Evolutionary conservation across 2,797 vertebrate genomes (phyloP), one percentile per base, ranked within the genome.

Genomic region (Rhynchonycteris naso): DNA sequence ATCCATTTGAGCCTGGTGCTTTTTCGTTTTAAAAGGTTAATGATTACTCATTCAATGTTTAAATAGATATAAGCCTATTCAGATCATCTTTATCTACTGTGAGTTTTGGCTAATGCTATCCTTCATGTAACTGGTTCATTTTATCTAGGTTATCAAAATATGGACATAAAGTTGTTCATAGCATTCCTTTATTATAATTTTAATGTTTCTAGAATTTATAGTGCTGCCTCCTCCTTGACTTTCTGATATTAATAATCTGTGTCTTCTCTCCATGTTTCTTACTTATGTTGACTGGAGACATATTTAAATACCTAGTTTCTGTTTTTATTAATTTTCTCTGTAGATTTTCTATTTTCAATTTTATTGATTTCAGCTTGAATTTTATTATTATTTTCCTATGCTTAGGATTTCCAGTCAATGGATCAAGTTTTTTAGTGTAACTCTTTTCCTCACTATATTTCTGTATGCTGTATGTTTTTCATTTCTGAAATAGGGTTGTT

Each of bases 321-420:
- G 54, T 12, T 72, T 85, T 76, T 33, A 26, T 72, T 72, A 21
- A 63, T 19, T 59, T 90, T 74, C 71, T 75, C 7, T 54, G 38
- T n/a, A 71, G n/a, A 89, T 33, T 72, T 85, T 30, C 2, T 94
- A 2, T 30, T 90, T 86, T 80, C 26, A 66, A 74, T 66, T 56
- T 86, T 13, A 94, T 28, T 59, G 52, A 82, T 75, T 82, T 75
- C 38, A 59, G 30, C 24, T 88, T 59, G 88, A 82, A 93, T 82
- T 88, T 93, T 88, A 65, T 71, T 87, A 43, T 43, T 63, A 12
- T 74, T 59, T 74, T 59, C 30, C 65, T 74, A 56, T 74, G 15
- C 18, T 94, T 81, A 38, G 22, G 22, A 43, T 56, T 86, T 86
- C 58, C 26, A 38, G 22, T n/a, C 72, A 35, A 85, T 72, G 52